Evolutionary conservation across 64 coral and sea anemone species (phyloP), one percentile per base, ranked within the genome.

Genomic region (Porites australiensis): DNA sequence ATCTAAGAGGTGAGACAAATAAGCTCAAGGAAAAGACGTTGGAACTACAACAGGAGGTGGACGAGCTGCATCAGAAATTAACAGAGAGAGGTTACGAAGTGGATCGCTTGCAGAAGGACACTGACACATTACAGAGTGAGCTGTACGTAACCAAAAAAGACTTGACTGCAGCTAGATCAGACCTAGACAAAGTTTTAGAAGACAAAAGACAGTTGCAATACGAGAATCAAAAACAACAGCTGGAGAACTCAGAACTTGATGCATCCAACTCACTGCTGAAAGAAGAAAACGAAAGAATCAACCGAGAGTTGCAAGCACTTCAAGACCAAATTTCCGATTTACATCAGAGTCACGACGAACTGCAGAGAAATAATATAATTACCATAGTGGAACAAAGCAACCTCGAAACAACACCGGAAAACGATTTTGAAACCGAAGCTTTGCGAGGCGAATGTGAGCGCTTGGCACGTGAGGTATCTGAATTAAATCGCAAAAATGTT

Each of bases 281-380:
- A 77, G 94, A 99, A 63, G 98, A 99, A 88, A 99, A 93, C 59
- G 94, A 99, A 18, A 79, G 84, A 6, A 66, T 99, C 2, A 94
- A 82, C 19, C 72, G 77, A 20, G 94, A 96, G 27, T 44, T 99
- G 14, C 61, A 90, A 14, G 90, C 67, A 49, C 10, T 89, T 2
- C 86, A 96, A 61, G 80, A 83, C 37, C 88, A 99, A 61, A 84
- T 99, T 1, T 77, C 82, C 8, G 98, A 99, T 48, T 88, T 96
- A 18, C 88, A 89, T 18, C n/a, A 79, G 23, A 61, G 79, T 49
- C 87, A 83, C 65, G 87, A 92, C 37, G 65, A 57, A 11, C 14
- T 96, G 60, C 54, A 88, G 77, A 77, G n/a, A 66, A 73, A 97
- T 77, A 97, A 70, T 48, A 91, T 37, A 37, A 37, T 88, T 12